Evolutionary conservation across 1,140 invertebrate genomes (phyloP).

Genomic region (Delia radicum): DNA sequence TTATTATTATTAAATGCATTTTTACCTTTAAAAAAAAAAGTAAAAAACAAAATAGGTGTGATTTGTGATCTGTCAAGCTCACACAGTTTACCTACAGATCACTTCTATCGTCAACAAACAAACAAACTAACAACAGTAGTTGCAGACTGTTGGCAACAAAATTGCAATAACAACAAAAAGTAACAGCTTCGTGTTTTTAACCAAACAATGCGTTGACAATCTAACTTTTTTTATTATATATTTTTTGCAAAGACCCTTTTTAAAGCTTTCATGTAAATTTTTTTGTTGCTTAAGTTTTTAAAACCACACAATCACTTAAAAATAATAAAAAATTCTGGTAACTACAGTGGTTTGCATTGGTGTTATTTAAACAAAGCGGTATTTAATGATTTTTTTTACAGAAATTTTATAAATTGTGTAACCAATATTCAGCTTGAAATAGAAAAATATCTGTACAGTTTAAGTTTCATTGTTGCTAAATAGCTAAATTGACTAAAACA

Average conservation of each 20-base stretch:
- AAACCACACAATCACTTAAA: background rate
- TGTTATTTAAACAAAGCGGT: background rate
- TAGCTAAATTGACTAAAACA: no score
- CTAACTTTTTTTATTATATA: background rate
- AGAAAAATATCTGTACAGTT: no score
- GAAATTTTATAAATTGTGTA: no score
- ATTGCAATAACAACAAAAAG: background rate
- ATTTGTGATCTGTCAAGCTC: constrained; percentile 20
- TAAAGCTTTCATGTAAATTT: background rate
- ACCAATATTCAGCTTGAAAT: no score
- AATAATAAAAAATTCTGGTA: background rate
- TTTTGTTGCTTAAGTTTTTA: background rate
- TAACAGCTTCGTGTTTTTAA: background rate
- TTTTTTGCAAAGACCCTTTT: background rate
- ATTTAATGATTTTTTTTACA: no score
- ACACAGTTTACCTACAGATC: constrained; percentile 12
- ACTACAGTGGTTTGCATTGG: no score
- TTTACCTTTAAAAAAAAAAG: background rate
- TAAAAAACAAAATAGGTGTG: constrained; percentile 17
- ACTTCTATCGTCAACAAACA: background rate
- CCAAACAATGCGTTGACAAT: constrained; percentile 16
- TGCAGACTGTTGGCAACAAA: background rate
- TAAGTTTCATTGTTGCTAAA: no score
- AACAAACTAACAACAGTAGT: background rate
- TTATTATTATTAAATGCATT: background rate